Evolutionary conservation across 2,797 vertebrate species (phyloP).

Genomic region (Vespertilio murinus): DNA sequence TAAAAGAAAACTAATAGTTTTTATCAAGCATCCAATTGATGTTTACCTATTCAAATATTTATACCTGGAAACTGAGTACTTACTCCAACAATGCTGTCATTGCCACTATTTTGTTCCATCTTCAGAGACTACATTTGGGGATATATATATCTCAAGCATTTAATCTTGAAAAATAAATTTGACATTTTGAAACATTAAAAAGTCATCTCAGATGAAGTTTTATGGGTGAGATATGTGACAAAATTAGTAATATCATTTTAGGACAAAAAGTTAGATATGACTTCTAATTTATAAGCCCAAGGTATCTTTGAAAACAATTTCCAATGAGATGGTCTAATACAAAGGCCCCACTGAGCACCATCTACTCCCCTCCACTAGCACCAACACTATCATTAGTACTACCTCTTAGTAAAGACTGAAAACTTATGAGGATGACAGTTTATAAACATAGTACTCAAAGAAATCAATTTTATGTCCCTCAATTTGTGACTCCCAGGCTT

Average conservation of each 20-base stretch:
- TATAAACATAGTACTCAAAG: not conserved
- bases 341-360: not conserved
- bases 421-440: not conserved
- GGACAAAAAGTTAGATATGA: not conserved
- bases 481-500: not conserved
- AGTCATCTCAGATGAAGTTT: not conserved
- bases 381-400: not conserved
- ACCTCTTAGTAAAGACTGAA: not conserved
- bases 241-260: conserved; percentile 8
- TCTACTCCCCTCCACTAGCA: fast-evolving
- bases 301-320: not conserved
- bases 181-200: conserved; percentile 6
- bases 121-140: not conserved
- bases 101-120: not conserved
- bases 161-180: not conserved
- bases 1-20: not conserved
- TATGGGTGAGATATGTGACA: not conserved
- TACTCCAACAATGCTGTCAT: not conserved
- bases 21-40: not conserved
- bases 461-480: not conserved
- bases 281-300: not conserved
- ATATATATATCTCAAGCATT: not conserved
- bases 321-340: not conserved
- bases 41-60: not conserved
- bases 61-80: not conserved